Conservation (phyloP, 2,797 vertebrate species). For the Peromyscus aztecus region DNA sequence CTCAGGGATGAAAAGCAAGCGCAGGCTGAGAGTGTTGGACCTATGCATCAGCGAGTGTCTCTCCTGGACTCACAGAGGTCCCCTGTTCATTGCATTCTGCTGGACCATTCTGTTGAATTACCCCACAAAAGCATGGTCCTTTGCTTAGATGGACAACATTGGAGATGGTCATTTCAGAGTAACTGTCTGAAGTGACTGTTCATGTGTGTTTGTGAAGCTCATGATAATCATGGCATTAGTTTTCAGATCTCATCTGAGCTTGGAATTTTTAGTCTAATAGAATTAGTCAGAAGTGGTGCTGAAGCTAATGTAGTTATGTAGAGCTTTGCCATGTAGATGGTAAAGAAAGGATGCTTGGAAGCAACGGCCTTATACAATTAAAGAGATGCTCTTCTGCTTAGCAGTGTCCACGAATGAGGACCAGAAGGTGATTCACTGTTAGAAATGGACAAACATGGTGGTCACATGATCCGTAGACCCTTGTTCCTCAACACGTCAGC, state of each 20-base stretch:
- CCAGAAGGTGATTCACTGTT: not conserved
- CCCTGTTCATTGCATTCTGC: not conserved
- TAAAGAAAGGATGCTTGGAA: not conserved
- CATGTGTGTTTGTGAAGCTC: not conserved
- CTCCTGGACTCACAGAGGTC: not conserved
- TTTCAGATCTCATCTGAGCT: not conserved
- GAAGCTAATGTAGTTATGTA: not conserved
- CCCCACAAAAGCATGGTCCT: not conserved
- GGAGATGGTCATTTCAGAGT: not conserved
- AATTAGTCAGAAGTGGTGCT: not conserved
- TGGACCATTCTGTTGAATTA: not conserved
- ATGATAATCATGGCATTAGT: not conserved
- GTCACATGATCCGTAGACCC: rapidly evolving
- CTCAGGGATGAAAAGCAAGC: not conserved
- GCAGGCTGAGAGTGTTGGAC: not conserved
- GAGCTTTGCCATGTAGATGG: not conserved
- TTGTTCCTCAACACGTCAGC: not conserved
- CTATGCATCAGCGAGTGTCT: not conserved
- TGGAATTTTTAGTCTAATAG: conserved; percentile 3
- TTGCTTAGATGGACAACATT: not conserved
- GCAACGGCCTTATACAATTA: not conserved
- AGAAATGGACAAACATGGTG: not conserved
- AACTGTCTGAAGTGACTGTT: not conserved
- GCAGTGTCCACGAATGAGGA: not conserved
- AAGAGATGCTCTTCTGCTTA: not conserved